phyloP scores from a whole-genome alignment of 2,797 vertebrate genomes.

The Muscicapa striata region DNA sequence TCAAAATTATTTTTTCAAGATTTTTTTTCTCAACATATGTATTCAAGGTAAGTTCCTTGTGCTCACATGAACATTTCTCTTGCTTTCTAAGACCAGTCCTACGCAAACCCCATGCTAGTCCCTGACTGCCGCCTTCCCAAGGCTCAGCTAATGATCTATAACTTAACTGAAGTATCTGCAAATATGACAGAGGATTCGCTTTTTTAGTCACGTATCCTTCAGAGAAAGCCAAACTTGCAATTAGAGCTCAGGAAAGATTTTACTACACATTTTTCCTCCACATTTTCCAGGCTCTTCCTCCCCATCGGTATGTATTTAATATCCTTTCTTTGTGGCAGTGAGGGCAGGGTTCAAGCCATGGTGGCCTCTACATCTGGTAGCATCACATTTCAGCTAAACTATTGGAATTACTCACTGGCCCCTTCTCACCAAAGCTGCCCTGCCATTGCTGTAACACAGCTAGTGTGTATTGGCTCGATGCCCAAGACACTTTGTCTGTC shows the following conservation, averaged over 20 bases:
- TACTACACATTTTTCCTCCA: constrained; percentile 62
- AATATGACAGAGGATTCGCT: constrained; percentile 3
- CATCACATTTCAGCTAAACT: constrained; percentile 27
- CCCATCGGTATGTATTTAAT: constrained; percentile 53
- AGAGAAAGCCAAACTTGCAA: constrained; percentile 57
- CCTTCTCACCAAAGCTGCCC: constrained; percentile 2
- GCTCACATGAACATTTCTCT: neutral
- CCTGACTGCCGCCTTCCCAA: neutral
- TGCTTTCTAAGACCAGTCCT: neutral
- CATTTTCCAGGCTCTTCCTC: constrained; percentile 61
- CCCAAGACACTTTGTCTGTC: constrained; percentile 50
- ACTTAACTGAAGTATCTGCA: neutral
- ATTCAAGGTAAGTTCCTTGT: neutral
- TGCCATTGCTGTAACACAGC: neutral
- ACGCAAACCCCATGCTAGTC: neutral
- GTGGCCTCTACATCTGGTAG: constrained; percentile 54
- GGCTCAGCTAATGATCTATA: constrained; percentile 19
- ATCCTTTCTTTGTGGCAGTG: constrained; percentile 59
- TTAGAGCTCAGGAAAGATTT: constrained; percentile 68
- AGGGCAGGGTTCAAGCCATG: constrained; percentile 53
- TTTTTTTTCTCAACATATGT: neutral
- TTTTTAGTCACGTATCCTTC: constrained; percentile 63
- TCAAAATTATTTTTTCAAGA: neutral
- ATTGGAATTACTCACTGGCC: constrained; percentile 8
- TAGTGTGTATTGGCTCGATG: neutral